Conservation (phyloP, 2,888 invertebrate species). For the Seira ritae region DNA sequence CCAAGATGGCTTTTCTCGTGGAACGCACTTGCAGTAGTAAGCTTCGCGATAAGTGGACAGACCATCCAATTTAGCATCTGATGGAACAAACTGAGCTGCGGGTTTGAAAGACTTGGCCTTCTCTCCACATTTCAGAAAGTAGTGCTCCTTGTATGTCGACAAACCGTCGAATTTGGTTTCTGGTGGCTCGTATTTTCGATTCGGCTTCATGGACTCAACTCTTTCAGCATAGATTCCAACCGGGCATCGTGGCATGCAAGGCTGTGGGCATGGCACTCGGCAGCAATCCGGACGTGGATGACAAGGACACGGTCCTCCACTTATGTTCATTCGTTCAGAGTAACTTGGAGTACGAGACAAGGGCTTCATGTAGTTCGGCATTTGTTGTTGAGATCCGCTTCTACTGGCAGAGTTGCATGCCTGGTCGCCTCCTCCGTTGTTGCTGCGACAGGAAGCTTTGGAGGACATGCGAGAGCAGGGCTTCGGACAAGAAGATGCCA, state of each 20-base stretch:
- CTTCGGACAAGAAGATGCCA: constrained; percentile 41
- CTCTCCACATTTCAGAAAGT: constrained; percentile 61
- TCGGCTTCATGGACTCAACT: constrained; percentile 52
- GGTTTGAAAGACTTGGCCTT: constrained; percentile 61
- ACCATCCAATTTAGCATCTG: constrained; percentile 57
- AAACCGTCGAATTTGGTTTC: constrained; percentile 47
- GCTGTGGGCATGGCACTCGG: constrained; percentile 55
- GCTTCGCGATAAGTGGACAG: constrained; percentile 62
- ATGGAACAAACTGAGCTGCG: constrained; percentile 53
- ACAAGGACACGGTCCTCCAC: constrained; percentile 41
- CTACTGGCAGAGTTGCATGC: constrained; percentile 23
- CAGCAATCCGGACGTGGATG: constrained; percentile 67
- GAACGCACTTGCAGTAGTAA: constrained; percentile 50
- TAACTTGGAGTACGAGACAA: constrained; percentile 59
- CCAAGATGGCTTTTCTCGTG: constrained; percentile 55
- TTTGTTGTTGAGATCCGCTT: constrained; percentile 24
- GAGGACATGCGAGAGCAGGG: constrained; percentile 44
- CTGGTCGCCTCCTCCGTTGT: constrained; percentile 27
- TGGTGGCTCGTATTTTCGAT: constrained; percentile 62
- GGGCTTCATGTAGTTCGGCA: constrained; percentile 59
- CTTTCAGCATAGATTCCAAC: constrained; percentile 60
- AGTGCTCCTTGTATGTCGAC: constrained; percentile 62
- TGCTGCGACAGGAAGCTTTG: constrained; percentile 17
- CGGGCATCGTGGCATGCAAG: constrained; percentile 55
- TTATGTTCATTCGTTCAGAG: constrained; percentile 41